Base-by-base conservation (phyloP, 2,113 vertebrate genomes). In the Holacanthus passer region DNA sequence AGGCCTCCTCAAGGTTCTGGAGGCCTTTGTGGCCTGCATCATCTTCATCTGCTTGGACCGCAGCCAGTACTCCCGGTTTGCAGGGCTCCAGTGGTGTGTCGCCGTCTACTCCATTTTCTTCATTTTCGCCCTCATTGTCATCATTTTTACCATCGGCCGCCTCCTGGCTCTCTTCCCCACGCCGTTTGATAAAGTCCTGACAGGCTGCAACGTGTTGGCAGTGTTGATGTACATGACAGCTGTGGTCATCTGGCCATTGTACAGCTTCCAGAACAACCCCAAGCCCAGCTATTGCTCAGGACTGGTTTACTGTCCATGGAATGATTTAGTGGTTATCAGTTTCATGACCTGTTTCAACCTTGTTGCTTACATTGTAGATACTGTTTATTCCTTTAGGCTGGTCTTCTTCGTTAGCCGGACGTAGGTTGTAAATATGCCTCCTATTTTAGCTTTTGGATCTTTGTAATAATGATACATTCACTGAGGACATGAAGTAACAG, bases 21-120 rank as follows among this genome's bases (percentile, higher is more conserved):
- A 98, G 82, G 94, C 95, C 66, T 97, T 96, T 0, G 91, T 97
- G 75, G 96, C 97, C 22, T 97, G 96, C 58, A 95, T 97, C 68
- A 97, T 97, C 93, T 97, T 98, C 90, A 93, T 88, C 77, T 96
- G 93, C 83, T 75, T 97, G 82, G 64, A 93, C 58, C 3, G 2
- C 0, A 0, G 0, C 0, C 0, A 0, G 0, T 1, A 83, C 79
- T 3, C 0, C 0, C 0, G 0, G 0, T 24, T 2, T 0, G 13
- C 93, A 0, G 95, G 94, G 1, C 87, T 96, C 55, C 94, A 95
- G 84, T 97, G 97, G 97, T 97, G 96, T 0, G 90, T 98, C 41
- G 96, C 96, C 0, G 96, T 97, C 48, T 98, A 97, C 81, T 94
- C 94, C 72, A 87, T 97, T 77, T 98, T 96, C 91, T 97, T 98